Conservation (phyloP, 1,140 invertebrate species). For the Hylaeus volcanicus region DNA sequence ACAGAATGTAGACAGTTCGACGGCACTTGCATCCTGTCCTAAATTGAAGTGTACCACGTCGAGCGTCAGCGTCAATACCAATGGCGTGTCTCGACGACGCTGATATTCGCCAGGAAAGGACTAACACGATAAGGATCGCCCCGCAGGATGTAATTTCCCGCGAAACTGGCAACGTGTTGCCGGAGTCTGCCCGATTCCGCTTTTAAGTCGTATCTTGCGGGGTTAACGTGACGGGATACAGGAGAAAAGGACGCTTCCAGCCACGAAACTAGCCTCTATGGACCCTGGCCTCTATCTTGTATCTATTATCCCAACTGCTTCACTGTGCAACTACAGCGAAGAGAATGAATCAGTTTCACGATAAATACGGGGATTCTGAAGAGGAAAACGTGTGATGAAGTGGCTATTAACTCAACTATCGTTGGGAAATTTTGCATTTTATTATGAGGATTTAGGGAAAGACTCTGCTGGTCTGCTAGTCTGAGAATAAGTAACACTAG, state of each 20-base stretch:
- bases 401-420: too few species aligned
- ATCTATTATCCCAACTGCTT: background rate
- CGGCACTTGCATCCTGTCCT: too few species aligned
- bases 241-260: constrained; percentile 14
- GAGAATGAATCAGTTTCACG: too few species aligned
- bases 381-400: too few species aligned
- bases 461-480: too few species aligned
- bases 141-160: constrained; percentile 32
- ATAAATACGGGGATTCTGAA: too few species aligned
- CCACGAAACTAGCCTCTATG: background rate
- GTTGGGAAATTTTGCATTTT: too few species aligned
- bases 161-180: constrained; percentile 25
- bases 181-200: constrained; percentile 5
- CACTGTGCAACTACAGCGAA: too few species aligned
- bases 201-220: constrained; percentile 23
- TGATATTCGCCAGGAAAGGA: background rate
- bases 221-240: constrained; percentile 29
- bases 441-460: too few species aligned
- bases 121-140: constrained; percentile 10
- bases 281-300: constrained; percentile 9
- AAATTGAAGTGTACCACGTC: too few species aligned
- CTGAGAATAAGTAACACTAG: too few species aligned
- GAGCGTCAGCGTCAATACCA: background rate
- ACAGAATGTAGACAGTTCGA: too few species aligned
- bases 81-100: background rate